Percentiles rank a stretch among this genome's conserved stretches.
These are phyloP conservation scores for Melanotaenia boesemani DNA, from an alignment of 2,797 vertebrate species.

Conservation along the genomic window DNA sequence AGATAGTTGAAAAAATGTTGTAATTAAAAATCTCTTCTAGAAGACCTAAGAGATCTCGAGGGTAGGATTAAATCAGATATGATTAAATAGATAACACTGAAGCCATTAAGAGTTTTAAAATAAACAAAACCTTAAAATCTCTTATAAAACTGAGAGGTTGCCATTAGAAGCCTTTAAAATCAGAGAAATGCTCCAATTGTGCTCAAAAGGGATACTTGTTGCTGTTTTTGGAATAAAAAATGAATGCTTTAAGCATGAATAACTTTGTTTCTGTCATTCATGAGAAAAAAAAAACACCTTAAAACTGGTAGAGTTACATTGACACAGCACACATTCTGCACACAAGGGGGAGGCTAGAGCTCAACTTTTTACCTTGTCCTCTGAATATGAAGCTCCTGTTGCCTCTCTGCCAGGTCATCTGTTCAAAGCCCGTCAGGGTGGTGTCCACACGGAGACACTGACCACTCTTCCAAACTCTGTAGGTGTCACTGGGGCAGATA, in stretches of 20 bases:
- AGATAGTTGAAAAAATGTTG: too few species aligned
- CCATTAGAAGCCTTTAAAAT: neutral
- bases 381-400: constrained; percentile 97
- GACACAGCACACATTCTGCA: neutral
- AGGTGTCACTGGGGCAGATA: constrained; percentile 98
- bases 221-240: neutral
- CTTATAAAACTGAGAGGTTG: neutral
- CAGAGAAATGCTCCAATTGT: neutral
- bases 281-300: neutral
- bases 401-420: constrained; percentile 99
- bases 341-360: neutral
- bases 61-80: neutral
- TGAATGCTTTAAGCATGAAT: neutral
- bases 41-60: neutral
- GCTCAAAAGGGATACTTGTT: neutral
- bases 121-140: neutral
- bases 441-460: constrained; percentile 97
- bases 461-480: constrained; percentile 97
- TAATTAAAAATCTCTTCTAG: neutral
- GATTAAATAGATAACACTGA: neutral
- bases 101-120: too few species aligned
- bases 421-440: constrained; percentile 95
- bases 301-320: neutral
- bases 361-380: constrained; percentile 88
- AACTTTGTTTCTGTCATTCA: neutral